phyloP scores from a whole-genome alignment of 2,888 invertebrate species.

The Meiosimyza decipiens region DNA sequence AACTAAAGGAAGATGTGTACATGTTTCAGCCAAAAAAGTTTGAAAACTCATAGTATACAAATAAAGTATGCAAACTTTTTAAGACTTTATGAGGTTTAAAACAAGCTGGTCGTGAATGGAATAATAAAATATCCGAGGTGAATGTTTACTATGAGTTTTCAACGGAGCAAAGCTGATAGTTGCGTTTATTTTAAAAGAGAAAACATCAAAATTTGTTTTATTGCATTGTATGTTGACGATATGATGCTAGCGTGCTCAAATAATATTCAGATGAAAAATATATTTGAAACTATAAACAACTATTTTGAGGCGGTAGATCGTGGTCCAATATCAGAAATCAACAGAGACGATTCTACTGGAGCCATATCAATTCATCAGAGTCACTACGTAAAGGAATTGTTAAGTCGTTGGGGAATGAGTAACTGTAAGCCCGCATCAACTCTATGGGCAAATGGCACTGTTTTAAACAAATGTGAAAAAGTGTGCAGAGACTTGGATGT shows the following conservation, averaged over 20 bases:
- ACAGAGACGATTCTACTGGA: conserved; percentile 34
- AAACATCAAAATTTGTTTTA: neutral
- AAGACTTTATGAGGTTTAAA: conserved; percentile 39
- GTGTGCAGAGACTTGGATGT: neutral
- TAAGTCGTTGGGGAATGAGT: conserved; percentile 34
- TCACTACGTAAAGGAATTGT: conserved; percentile 29
- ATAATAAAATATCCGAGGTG: conserved; percentile 28
- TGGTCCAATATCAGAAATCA: conserved; percentile 37
- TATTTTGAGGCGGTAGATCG: conserved; percentile 23
- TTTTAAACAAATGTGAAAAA: conserved; percentile 32
- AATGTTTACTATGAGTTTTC: conserved; percentile 28
- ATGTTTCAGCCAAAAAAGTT: conserved; percentile 42
- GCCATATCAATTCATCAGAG: conserved; percentile 37
- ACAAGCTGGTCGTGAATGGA: conserved; percentile 10
- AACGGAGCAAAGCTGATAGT: conserved; percentile 35
- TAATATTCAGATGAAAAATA: neutral
- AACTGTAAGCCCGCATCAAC: conserved; percentile 34
- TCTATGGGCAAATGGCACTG: conserved; percentile 38
- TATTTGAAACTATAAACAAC: neutral
- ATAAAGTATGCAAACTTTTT: conserved; percentile 39
- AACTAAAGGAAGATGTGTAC: conserved; percentile 40
- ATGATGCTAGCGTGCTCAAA: conserved; percentile 25
- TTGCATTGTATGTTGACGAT: conserved; percentile 31
- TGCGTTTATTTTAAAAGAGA: no score
- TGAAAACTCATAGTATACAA: conserved; percentile 17